Conservation (phyloP, 2,113 vertebrate species). For the Cyphomyrus plagiostoma region DNA sequence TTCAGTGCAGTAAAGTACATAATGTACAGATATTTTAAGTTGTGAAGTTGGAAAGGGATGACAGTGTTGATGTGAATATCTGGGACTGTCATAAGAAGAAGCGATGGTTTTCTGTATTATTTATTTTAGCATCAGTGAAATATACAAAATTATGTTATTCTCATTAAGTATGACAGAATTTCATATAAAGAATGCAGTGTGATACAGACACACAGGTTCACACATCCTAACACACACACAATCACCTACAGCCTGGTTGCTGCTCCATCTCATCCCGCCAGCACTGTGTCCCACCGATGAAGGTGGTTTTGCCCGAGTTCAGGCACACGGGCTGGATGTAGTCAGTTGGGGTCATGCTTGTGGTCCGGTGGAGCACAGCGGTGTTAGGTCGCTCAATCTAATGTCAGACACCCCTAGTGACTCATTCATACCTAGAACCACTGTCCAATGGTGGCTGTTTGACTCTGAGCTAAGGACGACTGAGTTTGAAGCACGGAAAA, state of each 20-base stretch:
- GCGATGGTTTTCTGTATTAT: not conserved
- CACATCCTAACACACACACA: not conserved
- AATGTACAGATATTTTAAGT: not conserved
- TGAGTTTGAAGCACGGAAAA: too few relatives aligned
- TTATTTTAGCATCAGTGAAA: not conserved
- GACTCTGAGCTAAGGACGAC: conserved; percentile 19
- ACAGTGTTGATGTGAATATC: too few relatives aligned
- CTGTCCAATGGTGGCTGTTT: conserved; percentile 30
- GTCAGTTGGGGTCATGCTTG: conserved; percentile 19
- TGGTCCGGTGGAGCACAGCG: conserved; percentile 31
- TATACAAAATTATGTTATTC: not conserved
- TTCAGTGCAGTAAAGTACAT: not conserved
- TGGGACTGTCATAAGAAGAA: too few relatives aligned
- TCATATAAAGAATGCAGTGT: not conserved
- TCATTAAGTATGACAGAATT: not conserved
- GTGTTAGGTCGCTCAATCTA: conserved; percentile 31
- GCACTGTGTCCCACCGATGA: conserved; percentile 25
- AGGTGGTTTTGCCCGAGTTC: not conserved
- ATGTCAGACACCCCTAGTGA: conserved; percentile 32
- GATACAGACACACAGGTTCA: not conserved
- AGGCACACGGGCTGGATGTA: conserved; percentile 42
- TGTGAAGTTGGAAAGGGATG: too few relatives aligned
- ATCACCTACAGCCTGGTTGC: conserved; percentile 22
- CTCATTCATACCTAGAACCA: conserved; percentile 35
- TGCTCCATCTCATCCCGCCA: conserved; percentile 38